Evolutionary conservation across 1,140 invertebrate species (phyloP), one percentile per base, ranked within the genome.

Genomic region (Andrena cerasifolii): DNA sequence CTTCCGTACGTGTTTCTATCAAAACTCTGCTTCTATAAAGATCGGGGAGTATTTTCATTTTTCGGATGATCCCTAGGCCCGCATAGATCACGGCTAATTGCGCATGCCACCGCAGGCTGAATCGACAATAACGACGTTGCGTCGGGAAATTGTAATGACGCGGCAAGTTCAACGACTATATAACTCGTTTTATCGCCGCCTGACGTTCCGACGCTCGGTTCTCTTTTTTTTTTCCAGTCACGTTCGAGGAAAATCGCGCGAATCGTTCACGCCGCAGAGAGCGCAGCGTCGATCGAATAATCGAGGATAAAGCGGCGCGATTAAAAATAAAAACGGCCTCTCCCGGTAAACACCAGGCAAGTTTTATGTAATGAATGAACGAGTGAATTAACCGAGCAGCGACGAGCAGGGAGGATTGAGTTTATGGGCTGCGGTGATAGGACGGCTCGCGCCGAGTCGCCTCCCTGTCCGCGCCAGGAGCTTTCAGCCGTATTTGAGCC

Each of bases 311-410:
- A 84, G 53, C 79, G 70, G 72, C 75, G 73, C 40, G 84, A 86
- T 88, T 90, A 90, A 88, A 90, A 90, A 90, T 90, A 90, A 89
- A 54, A 85, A 63, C 75, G 75, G 67, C 70, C 85, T 83, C 87
- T 86, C 74, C n/a, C n/a, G 63, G 86, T 89, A 89, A 90, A 91
- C 88, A 89, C 86, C 74, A 40, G 83, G 43, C 75, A 86, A 76
- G 82, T 84, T 90, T 90, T 90, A 91, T 89, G 75, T 90, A 90
- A 91, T 91, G 89, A 90, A 91, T 90, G 83, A 90, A 85, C 83
- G 10, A 40, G 83, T 85, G 78, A 89, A 90, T 90, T 84, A 85
- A 65, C 80, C 66, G 56, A 71, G 53, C 72, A 8, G 21, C 67
- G 47, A 36, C 49, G 68, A 18, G 68, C 6, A 58, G 36, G 6